phyloP scores from a whole-genome alignment of 2,797 vertebrate species.

The Notolepis coatsorum region DNA sequence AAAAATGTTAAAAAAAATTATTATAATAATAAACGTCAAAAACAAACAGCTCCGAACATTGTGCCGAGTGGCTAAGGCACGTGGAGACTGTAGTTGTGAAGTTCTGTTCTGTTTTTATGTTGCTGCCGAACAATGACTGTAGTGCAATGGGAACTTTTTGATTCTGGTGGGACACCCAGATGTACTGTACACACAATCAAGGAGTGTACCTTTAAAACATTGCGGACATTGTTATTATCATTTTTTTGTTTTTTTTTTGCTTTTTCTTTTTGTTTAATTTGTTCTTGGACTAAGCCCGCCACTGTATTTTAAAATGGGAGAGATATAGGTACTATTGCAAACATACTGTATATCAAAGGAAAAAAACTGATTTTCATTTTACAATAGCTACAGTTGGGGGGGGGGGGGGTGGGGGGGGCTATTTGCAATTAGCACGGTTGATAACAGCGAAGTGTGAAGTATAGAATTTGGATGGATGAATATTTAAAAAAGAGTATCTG shows the following conservation, averaged over 20 bases:
- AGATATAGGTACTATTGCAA: conserved; percentile 82
- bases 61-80: too few relatives aligned
- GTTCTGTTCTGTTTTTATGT: too few relatives aligned
- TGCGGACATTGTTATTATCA: conserved; percentile 84
- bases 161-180: conserved; percentile 28
- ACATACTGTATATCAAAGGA: conserved; percentile 76
- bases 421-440: conserved; percentile 88
- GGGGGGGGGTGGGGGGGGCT: too few relatives aligned
- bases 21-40: too few relatives aligned
- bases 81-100: too few relatives aligned
- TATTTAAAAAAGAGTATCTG: conserved; percentile 59
- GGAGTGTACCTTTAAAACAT: conserved; percentile 85
- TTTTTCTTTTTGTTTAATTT: conserved; percentile 58
- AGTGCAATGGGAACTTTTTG: too few relatives aligned
- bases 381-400: conserved; percentile 88
- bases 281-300: conserved; percentile 88
- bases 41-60: too few relatives aligned
- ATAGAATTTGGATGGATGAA: conserved; percentile 54
- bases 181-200: conserved; percentile 65
- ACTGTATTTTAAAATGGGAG: conserved; percentile 88
- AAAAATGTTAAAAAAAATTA: conserved; percentile 33
- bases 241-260: conserved; percentile 56
- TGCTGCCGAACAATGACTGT: too few relatives aligned
- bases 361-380: conserved; percentile 86
- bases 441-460: conserved; percentile 64